Percentiles rank a stretch among this genome's conserved stretches.
These are phyloP conservation scores for Parapristionchus giblindavisi DNA, from an alignment of 2,888 invertebrate genomes.

Conservation along the genomic window DNA sequence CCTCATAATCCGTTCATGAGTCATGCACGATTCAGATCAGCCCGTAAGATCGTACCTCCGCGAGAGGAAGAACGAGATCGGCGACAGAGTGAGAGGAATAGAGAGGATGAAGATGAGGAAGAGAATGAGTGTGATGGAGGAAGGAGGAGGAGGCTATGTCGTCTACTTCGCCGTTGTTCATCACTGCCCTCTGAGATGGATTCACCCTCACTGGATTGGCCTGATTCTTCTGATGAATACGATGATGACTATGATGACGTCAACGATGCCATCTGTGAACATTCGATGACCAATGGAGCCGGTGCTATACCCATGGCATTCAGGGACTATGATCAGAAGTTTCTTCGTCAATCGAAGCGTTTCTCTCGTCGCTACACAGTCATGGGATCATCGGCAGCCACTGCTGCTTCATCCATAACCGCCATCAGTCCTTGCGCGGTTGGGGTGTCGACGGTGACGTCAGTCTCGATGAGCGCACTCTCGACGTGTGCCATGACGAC, in stretches of 20 bases:
- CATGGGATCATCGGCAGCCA: neutral
- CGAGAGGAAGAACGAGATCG: conserved; percentile 34
- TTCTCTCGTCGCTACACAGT: conserved; percentile 23
- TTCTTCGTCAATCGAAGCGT: conserved; percentile 32
- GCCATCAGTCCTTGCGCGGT: too few relatives aligned
- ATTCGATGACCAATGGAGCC: too few relatives aligned
- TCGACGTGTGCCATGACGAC: too few relatives aligned
- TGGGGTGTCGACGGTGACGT: neutral
- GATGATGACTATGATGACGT: conserved; percentile 16
- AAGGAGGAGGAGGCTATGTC: conserved; percentile 22
- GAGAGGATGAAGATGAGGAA: conserved; percentile 35
- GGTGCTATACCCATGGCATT: too few relatives aligned
- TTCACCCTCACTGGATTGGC: neutral
- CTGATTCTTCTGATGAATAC: conserved; percentile 6
- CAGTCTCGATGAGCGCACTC: too few relatives aligned
- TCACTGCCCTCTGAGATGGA: conserved; percentile 46
- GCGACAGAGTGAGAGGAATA: conserved; percentile 42
- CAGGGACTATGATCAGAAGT: conserved; percentile 34
- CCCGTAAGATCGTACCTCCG: conserved; percentile 45
- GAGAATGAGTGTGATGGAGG: neutral
- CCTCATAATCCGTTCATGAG: conserved; percentile 20
- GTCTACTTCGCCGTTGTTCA: conserved; percentile 41
- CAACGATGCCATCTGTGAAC: too few relatives aligned
- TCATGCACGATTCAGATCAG: conserved; percentile 39
- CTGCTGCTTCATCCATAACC: neutral